Conservation (phyloP, 2,113 vertebrate genomes). For the Pachyramphus minor region DNA sequence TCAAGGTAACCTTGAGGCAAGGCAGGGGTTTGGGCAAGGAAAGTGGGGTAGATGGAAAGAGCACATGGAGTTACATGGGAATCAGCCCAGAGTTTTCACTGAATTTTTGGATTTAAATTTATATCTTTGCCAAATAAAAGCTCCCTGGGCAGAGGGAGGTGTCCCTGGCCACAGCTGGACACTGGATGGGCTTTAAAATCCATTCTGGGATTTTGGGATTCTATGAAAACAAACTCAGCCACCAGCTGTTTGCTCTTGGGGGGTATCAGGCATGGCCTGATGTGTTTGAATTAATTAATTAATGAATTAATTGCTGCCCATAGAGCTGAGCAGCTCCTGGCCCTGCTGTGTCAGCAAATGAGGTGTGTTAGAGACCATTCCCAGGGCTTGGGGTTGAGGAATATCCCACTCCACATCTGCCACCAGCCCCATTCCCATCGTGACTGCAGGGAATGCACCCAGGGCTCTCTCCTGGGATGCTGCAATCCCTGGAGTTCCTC, state of each 20-base stretch:
- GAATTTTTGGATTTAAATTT: background rate
- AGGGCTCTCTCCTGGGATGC: too few relatives aligned
- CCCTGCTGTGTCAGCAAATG: background rate
- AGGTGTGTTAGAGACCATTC: background rate
- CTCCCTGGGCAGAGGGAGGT: rapidly evolving
- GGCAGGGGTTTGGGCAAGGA: background rate
- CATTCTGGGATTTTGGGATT: background rate
- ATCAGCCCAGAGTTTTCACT: background rate
- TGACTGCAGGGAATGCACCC: rapidly evolving
- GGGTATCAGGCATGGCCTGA: background rate
- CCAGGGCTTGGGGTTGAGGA: background rate
- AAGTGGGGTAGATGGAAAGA: background rate
- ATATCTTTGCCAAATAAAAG: too few relatives aligned
- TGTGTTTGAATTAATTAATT: background rate
- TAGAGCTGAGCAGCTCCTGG: background rate
- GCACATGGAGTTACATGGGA: background rate
- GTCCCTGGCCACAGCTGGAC: background rate
- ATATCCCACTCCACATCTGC: background rate
- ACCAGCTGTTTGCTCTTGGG: background rate
- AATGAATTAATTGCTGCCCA: background rate
- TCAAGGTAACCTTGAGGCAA: rapidly evolving
- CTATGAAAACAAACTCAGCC: rapidly evolving
- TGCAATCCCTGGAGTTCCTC: too few relatives aligned
- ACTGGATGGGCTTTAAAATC: background rate
- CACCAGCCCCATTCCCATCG: background rate